Conservation (phyloP, 2,888 invertebrate species). For the Tupiocoris notatus region DNA sequence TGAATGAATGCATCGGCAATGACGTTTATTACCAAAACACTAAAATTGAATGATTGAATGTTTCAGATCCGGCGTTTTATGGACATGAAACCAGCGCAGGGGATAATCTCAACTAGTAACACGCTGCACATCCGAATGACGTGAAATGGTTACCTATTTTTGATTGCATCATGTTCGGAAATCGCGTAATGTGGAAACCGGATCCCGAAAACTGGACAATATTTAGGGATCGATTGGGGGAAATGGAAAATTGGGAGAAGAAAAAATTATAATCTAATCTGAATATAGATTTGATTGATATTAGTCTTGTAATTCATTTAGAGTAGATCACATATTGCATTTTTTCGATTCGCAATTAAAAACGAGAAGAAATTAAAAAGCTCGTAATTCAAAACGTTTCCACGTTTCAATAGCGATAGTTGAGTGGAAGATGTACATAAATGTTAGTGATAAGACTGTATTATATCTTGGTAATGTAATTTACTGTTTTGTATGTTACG, state of each 20-base stretch:
- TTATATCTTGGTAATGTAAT: constrained; percentile 24
- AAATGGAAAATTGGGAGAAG: background rate
- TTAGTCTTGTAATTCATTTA: constrained; percentile 29
- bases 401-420: constrained; percentile 25
- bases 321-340: constrained; percentile 14
- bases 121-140: background rate
- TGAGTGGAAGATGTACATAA: constrained; percentile 29
- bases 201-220: constrained; percentile 30
- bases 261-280: constrained; percentile 5
- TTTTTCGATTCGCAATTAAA: constrained; percentile 17
- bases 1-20: no score
- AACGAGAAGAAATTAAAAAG: constrained; percentile 7
- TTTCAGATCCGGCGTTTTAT: constrained; percentile 51
- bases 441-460: constrained; percentile 40
- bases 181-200: constrained; percentile 2
- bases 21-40: no score
- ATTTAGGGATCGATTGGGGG: background rate
- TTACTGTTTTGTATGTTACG: constrained; percentile 39
- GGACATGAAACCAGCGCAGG: constrained; percentile 51
- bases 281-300: constrained; percentile 34
- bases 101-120: constrained; percentile 46
- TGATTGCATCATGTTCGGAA: constrained; percentile 13
- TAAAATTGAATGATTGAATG: no score
- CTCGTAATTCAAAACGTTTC: background rate
- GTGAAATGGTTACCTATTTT: constrained; percentile 36